Conservation (phyloP, 2,113 vertebrate species). For the Oreotrochilus melanogaster region DNA sequence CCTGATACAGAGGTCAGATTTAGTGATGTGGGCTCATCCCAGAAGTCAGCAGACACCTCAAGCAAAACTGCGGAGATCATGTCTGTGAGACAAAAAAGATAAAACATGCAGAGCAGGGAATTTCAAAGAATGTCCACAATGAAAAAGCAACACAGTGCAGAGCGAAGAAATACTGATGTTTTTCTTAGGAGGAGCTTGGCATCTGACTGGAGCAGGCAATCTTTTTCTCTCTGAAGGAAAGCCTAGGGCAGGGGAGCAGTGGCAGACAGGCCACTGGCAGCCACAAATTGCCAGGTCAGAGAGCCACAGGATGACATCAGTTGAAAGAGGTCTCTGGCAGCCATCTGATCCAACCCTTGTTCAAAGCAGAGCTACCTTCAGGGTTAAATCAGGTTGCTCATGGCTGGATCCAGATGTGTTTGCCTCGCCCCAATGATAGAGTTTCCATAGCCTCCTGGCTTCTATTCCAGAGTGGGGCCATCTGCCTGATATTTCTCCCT, state of each 20-base stretch:
- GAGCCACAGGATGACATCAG: fast-evolving
- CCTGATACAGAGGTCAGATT: background rate
- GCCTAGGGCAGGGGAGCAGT: background rate
- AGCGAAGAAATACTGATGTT: background rate
- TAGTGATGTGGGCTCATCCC: background rate
- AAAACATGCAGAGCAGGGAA: background rate
- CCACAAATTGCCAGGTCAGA: background rate
- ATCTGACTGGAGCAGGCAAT: background rate
- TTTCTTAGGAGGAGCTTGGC: background rate
- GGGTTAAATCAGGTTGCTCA: background rate
- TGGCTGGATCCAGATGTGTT: background rate
- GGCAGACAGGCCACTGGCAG: background rate
- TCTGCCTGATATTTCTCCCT: background rate
- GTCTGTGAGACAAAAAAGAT: background rate
- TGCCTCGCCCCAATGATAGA: background rate
- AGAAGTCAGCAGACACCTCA: background rate
- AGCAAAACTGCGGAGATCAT: background rate
- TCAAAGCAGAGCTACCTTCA: background rate
- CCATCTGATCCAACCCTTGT: background rate
- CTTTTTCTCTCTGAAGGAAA: background rate
- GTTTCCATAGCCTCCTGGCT: background rate
- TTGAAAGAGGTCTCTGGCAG: background rate
- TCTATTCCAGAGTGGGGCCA: background rate
- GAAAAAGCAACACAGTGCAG: background rate
- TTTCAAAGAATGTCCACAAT: background rate